phyloP scores from a whole-genome alignment of 64 coral and sea anemone species.

The Trachythela sp. region DNA sequence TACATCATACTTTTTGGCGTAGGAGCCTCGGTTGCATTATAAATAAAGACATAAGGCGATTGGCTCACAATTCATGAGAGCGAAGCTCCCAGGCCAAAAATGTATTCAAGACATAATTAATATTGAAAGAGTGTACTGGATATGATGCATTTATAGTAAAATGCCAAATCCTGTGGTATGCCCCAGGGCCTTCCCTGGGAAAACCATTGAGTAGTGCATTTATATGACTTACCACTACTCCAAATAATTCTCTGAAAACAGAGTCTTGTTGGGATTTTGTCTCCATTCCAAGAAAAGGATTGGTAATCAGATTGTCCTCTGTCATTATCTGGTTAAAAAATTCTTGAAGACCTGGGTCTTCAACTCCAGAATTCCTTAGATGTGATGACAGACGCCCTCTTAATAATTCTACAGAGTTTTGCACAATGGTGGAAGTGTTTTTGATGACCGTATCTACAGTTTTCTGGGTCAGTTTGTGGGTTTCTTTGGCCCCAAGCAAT shows the following conservation, averaged over 20 bases:
- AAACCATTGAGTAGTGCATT: background rate
- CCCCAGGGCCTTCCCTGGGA: background rate
- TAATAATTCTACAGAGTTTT: slow-evolving; percentile 1
- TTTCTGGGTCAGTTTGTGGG: background rate
- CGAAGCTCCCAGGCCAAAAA: no score
- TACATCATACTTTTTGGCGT: no score
- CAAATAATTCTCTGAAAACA: slow-evolving; percentile 6
- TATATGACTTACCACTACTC: background rate
- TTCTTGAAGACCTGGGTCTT: background rate
- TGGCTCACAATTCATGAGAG: no score
- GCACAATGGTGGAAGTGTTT: background rate
- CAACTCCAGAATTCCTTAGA: background rate
- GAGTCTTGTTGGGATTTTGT: background rate
- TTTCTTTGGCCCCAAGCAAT: background rate
- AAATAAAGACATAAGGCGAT: no score
- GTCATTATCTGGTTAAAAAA: background rate
- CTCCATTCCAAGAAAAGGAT: slow-evolving; percentile 5
- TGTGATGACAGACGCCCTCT: slow-evolving; percentile 1
- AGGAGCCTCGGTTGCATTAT: no score
- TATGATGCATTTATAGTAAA: no score
- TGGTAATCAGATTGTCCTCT: background rate
- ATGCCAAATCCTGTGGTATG: background rate
- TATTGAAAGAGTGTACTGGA: no score
- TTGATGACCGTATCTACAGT: background rate
- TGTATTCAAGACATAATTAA: no score